A percentile compares a stretch with the other conserved stretches of the same genome.
Conservation (phyloP, 2,797 vertebrate species). For the Percopsis omiscomaycus region DNA sequence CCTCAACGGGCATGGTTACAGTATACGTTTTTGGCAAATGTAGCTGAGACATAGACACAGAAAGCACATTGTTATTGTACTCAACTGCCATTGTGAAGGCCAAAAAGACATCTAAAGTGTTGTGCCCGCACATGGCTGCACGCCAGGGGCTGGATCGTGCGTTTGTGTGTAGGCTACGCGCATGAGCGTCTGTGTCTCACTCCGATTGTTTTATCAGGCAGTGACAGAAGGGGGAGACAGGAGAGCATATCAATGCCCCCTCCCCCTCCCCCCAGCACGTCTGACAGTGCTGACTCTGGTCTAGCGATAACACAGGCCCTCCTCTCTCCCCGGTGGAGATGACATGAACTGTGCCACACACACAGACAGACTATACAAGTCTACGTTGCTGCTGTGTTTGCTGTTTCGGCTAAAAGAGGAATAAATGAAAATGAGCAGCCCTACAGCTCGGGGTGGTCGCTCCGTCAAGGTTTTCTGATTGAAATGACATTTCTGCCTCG, state of each 20-base stretch:
- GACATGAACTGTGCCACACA: too few species aligned
- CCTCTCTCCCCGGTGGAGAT: constrained; percentile 15
- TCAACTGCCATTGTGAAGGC: constrained; percentile 43
- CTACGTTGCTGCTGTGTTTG: too few species aligned
- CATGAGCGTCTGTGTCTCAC: constrained; percentile 34
- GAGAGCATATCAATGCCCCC: constrained; percentile 52
- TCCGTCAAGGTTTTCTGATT: too few species aligned
- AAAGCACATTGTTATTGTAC: constrained; percentile 26
- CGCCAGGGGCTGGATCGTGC: constrained; percentile 20
- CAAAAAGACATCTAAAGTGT: constrained; percentile 43
- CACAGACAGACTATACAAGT: too few species aligned
- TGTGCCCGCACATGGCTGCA: constrained; percentile 21
- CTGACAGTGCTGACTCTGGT: constrained; percentile 43
- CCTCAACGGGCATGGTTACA: not conserved
- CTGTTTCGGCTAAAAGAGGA: too few species aligned
- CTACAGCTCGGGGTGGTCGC: too few species aligned
- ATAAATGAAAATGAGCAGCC: too few species aligned
- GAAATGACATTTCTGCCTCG: too few species aligned
- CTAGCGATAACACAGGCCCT: constrained; percentile 44
- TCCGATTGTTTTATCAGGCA: constrained; percentile 60
- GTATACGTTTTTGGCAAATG: constrained; percentile 15
- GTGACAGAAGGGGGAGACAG: constrained; percentile 50
- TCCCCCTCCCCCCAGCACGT: constrained; percentile 26
- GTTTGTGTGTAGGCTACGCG: constrained; percentile 18
- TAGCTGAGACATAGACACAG: constrained; percentile 25